A percentile compares a stretch with the other conserved stretches of the same genome.
Evolutionary conservation across 2,888 invertebrate genomes (phyloP).

Genomic region (Drosophila conformis): DNA sequence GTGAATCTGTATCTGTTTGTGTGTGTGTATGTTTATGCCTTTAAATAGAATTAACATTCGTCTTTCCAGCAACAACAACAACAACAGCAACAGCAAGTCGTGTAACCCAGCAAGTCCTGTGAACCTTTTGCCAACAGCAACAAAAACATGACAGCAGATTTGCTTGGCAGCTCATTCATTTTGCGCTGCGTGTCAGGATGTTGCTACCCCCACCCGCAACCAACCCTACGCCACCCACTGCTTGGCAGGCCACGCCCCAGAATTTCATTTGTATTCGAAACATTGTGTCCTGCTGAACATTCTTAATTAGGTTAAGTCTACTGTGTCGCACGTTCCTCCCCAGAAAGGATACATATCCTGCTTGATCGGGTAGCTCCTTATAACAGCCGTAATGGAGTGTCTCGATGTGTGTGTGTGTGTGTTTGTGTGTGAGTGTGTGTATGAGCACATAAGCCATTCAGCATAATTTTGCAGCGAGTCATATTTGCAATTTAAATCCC

Average conservation of each 20-base stretch:
- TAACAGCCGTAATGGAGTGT: conserved; percentile 6
- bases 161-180: conserved; percentile 78
- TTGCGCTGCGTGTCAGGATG: conserved; percentile 66
- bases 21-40: conserved; percentile 36
- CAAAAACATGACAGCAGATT: conserved; percentile 77
- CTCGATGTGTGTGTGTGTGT: background rate
- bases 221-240: background rate
- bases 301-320: conserved; percentile 84
- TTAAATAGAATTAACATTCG: conserved; percentile 81
- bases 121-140: conserved; percentile 64
- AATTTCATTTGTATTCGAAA: conserved; percentile 83
- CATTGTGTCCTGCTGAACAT: conserved; percentile 83
- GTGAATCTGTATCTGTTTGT: conserved; percentile 9
- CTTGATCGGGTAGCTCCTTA: conserved; percentile 25
- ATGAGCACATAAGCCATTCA: conserved; percentile 44
- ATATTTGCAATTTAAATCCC: conserved; percentile 83
- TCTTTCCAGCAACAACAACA: conserved; percentile 60
- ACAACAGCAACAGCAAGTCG: conserved; percentile 30
- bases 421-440: conserved; percentile 4
- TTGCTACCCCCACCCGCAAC: conserved; percentile 19
- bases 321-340: conserved; percentile 69
- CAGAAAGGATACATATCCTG: conserved; percentile 47
- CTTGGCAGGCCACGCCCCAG: conserved; percentile 25
- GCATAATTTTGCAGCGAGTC: conserved; percentile 75
- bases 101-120: conserved; percentile 55